Percentiles rank a stretch among this genome's conserved stretches.
phyloP scores from a whole-genome alignment of 2,113 vertebrate species.

The Scomber japonicus region DNA sequence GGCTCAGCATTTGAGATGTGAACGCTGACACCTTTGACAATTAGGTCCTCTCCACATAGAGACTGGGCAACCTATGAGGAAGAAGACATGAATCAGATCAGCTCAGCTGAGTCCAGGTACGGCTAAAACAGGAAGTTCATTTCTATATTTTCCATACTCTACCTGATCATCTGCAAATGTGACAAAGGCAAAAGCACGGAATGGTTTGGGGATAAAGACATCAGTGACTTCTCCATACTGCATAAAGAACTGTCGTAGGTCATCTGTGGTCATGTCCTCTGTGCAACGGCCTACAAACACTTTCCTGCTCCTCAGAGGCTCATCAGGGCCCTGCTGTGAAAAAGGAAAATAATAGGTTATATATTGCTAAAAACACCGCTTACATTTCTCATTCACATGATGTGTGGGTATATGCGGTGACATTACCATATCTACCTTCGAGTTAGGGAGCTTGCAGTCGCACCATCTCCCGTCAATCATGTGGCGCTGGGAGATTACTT shows the following conservation, averaged over 20 bases:
- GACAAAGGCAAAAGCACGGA: conserved; percentile 98
- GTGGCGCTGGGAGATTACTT: conserved; percentile 97
- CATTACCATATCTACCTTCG: conserved; percentile 90
- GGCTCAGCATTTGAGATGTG: conserved; percentile 99
- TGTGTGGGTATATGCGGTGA: conserved; percentile 39
- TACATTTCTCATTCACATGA: background rate
- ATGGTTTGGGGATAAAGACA: conserved; percentile 98
- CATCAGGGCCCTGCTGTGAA: conserved; percentile 93
- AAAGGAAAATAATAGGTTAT: background rate
- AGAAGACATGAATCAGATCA: background rate
- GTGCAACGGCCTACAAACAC: conserved; percentile 99
- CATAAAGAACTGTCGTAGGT: conserved; percentile 95
- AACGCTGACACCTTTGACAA: conserved; percentile 99
- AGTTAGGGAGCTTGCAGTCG: conserved; percentile 99
- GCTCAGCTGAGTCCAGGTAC: background rate
- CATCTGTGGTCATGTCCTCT: conserved; percentile 96
- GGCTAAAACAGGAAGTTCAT: background rate
- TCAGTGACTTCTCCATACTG: conserved; percentile 99
- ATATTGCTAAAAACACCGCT: background rate
- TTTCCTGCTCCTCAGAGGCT: conserved; percentile 95
- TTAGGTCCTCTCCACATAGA: conserved; percentile 98
- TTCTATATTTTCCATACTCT: conserved; percentile 5
- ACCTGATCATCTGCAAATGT: conserved; percentile 99
- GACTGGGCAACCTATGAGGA: conserved; percentile 91
- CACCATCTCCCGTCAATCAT: conserved; percentile 99